A percentile compares a stretch with the other conserved stretches of the same genome.
Evolutionary conservation across 2,113 vertebrate species (phyloP).

Genomic region (Marmota monax): DNA sequence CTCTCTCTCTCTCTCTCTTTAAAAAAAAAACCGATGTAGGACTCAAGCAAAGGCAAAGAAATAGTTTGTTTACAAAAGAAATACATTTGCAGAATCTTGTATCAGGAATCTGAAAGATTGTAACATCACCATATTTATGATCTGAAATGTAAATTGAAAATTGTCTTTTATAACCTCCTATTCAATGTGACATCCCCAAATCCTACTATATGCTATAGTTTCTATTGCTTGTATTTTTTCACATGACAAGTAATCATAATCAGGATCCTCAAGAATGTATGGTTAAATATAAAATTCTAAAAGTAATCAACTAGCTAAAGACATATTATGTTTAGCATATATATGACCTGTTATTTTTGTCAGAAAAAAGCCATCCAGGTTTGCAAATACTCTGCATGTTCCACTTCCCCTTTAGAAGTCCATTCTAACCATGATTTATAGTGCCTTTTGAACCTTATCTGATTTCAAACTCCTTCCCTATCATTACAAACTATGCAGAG

Average conservation of each 20-base stretch:
- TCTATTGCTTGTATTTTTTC: not conserved
- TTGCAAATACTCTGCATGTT: not conserved
- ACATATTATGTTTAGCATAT: not conserved
- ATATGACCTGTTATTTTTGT: not conserved
- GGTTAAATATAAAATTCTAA: slow-evolving; percentile 18
- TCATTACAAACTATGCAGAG: not conserved
- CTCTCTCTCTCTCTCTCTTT: too few relatives aligned
- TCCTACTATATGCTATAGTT: not conserved
- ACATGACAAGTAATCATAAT: slow-evolving; percentile 10
- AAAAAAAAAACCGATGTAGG: not conserved
- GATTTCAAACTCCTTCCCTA: not conserved
- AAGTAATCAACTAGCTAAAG: not conserved
- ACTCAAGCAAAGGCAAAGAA: not conserved
- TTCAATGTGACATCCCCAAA: not conserved
- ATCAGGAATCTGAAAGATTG: not conserved
- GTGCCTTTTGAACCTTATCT: not conserved
- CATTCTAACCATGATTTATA: not conserved
- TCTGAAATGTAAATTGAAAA: slow-evolving; percentile 45
- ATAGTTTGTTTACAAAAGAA: not conserved
- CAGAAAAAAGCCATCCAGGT: not conserved
- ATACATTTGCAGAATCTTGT: not conserved
- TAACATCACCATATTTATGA: not conserved
- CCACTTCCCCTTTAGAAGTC: not conserved
- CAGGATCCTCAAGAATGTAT: not conserved
- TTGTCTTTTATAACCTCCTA: not conserved